Conservation (phyloP, 2,113 vertebrate species). For the Menidia beryllina region DNA sequence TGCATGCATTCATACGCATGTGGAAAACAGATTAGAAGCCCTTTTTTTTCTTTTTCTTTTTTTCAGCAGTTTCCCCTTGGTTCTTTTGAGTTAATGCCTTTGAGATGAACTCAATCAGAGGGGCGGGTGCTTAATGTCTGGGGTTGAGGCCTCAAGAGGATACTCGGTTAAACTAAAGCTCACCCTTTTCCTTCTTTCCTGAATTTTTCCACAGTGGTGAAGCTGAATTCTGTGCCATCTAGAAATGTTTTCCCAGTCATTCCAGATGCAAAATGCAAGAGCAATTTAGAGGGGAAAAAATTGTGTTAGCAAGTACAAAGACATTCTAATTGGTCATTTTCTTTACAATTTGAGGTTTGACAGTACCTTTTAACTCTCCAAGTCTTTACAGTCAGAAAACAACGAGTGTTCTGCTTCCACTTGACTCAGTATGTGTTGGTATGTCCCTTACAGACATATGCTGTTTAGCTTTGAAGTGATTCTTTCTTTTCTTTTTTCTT, state of each 20-base stretch:
- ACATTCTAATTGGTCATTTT: constrained; percentile 14
- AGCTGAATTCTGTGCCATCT: constrained; percentile 47
- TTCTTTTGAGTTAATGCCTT: constrained; percentile 52
- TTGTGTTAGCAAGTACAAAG: constrained; percentile 49
- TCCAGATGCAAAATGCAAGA: constrained; percentile 74
- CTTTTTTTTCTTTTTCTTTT: constrained; percentile 7
- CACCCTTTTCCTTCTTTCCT: constrained; percentile 51
- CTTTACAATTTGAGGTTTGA: constrained; percentile 41
- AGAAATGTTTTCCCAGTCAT: constrained; percentile 63
- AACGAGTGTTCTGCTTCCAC: constrained; percentile 38
- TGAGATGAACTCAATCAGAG: constrained; percentile 70
- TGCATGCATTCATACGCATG: constrained; percentile 61
- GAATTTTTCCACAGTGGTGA: constrained; percentile 55
- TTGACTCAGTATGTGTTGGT: constrained; percentile 30
- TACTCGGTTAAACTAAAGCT: constrained; percentile 37
- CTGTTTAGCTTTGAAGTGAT: constrained; percentile 36
- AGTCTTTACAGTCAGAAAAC: constrained; percentile 36
- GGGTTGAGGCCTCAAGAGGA: constrained; percentile 45
- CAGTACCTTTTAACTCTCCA: constrained; percentile 21
- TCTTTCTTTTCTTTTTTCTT: constrained; percentile 19
- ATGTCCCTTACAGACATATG: constrained; percentile 28
- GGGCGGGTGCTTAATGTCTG: constrained; percentile 42
- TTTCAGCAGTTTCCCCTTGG: constrained; percentile 33
- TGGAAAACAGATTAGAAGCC: constrained; percentile 61
- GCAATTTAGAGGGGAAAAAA: constrained; percentile 59